A percentile compares a stretch with the other conserved stretches of the same genome.
Conservation (phyloP, 2,888 invertebrate species). For the Scaptomyza flava region DNA sequence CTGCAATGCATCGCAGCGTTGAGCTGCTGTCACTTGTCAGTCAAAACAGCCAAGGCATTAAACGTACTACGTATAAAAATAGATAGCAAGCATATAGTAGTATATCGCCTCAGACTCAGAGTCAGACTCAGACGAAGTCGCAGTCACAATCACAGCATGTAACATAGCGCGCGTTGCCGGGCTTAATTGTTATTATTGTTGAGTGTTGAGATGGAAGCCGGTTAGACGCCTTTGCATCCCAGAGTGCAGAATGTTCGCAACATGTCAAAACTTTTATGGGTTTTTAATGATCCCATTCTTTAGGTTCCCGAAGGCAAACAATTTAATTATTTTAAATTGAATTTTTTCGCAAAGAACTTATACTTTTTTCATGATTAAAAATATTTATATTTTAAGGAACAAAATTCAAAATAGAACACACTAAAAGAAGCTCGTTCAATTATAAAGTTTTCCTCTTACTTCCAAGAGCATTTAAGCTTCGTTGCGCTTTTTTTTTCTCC, state of each 20-base stretch:
- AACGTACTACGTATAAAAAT: slow-evolving; percentile 56
- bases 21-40: slow-evolving; percentile 72
- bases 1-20: slow-evolving; percentile 37
- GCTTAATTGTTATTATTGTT: slow-evolving; percentile 73
- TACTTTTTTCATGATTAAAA: too few relatives aligned
- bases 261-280: slow-evolving; percentile 67
- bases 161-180: slow-evolving; percentile 49
- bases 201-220: slow-evolving; percentile 41
- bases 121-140: too few relatives aligned
- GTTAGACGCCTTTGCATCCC: slow-evolving; percentile 51
- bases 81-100: slow-evolving; percentile 48
- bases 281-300: slow-evolving; percentile 59
- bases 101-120: too few relatives aligned
- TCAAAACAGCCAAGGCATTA: slow-evolving; percentile 61
- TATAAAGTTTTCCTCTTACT: too few relatives aligned
- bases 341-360: slow-evolving; percentile 16
- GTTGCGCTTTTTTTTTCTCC: slow-evolving; percentile 3
- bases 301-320: slow-evolving; percentile 35
- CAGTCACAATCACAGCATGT: slow-evolving; percentile 28
- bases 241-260: slow-evolving; percentile 69
- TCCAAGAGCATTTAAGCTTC: slow-evolving; percentile 20
- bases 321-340: slow-evolving; percentile 39
- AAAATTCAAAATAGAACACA: too few relatives aligned
- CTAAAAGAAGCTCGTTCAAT: too few relatives aligned
- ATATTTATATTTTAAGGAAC: too few relatives aligned